These are phyloP conservation scores for Mustela nigripes DNA, from an alignment of 2,113 vertebrate genomes.

Conservation along the genomic window DNA sequence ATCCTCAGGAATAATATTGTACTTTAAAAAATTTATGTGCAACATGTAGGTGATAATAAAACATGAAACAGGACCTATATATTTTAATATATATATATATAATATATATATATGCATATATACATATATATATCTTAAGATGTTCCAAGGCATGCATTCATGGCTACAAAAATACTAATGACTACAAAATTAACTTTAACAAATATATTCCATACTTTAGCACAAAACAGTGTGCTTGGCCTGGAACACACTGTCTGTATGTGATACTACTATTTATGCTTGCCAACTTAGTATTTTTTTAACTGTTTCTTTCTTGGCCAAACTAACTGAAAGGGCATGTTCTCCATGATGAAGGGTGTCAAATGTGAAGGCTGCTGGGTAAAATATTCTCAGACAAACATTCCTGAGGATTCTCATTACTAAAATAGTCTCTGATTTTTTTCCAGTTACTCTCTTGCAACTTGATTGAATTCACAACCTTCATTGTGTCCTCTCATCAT, in stretches of 20 bases:
- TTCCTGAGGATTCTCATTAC: not conserved
- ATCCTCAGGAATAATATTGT: not conserved
- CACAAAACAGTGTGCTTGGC: slow-evolving; percentile 61
- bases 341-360: slow-evolving; percentile 45
- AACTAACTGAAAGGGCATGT: slow-evolving; percentile 5
- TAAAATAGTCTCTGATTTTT: not conserved
- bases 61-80: not conserved
- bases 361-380: slow-evolving; percentile 35
- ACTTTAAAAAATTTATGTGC: not conserved
- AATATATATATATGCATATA: too few relatives aligned
- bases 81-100: not conserved
- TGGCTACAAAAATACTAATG: slow-evolving; percentile 51
- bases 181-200: slow-evolving; percentile 34
- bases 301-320: slow-evolving; percentile 65
- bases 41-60: slow-evolving; percentile 41
- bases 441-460: not conserved
- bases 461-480: not conserved
- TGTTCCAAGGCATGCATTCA: slow-evolving; percentile 17
- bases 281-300: slow-evolving; percentile 65
- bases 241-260: not conserved
- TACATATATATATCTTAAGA: not conserved
- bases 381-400: not conserved
- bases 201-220: slow-evolving; percentile 56
- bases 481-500: not conserved
- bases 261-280: slow-evolving; percentile 53